Percentiles rank a stretch among this genome's conserved stretches.
These are phyloP conservation scores for Drosophila busckii DNA, from an alignment of 1,140 invertebrate genomes.

Conservation along the genomic window DNA sequence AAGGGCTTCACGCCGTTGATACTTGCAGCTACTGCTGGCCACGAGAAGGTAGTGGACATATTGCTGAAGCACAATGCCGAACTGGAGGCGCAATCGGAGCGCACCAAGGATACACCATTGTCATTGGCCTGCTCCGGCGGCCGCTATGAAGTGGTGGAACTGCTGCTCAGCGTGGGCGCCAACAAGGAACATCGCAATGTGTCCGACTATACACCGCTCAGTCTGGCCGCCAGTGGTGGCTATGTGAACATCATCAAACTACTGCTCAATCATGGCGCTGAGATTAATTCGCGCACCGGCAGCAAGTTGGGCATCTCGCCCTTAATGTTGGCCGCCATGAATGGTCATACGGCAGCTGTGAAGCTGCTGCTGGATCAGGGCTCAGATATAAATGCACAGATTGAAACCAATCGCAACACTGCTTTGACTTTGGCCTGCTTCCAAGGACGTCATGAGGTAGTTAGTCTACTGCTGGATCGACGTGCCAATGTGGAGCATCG, in stretches of 20 bases:
- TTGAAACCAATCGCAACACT: slow-evolving; percentile 99
- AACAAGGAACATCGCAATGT: slow-evolving; percentile 99
- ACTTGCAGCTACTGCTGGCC: slow-evolving; percentile 97
- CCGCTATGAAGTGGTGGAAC: slow-evolving; percentile 96
- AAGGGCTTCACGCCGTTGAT: slow-evolving; percentile 99
- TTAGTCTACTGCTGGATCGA: slow-evolving; percentile 95
- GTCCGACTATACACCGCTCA: slow-evolving; percentile 98
- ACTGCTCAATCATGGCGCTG: slow-evolving; percentile 93
- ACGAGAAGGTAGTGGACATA: slow-evolving; percentile 96
- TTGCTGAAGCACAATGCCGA: slow-evolving; percentile 95
- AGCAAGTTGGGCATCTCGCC: slow-evolving; percentile 99
- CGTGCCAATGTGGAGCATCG: slow-evolving; percentile 99
- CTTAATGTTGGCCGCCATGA: slow-evolving; percentile 99
- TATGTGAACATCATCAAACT: slow-evolving; percentile 99
- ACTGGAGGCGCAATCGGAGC: slow-evolving; percentile 98
- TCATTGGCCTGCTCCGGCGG: slow-evolving; percentile 98
- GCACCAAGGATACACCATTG: slow-evolving; percentile 98
- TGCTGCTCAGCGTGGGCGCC: slow-evolving; percentile 91
- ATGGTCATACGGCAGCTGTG: slow-evolving; percentile 96
- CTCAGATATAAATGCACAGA: slow-evolving; percentile 99
- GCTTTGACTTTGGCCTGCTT: slow-evolving; percentile 99
- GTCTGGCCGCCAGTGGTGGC: slow-evolving; percentile 97
- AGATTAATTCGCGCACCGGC: slow-evolving; percentile 98
- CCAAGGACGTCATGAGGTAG: slow-evolving; percentile 99
- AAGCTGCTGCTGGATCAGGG: slow-evolving; percentile 97